Percentiles rank a stretch among this genome's conserved stretches.
Conservation (phyloP, 2,113 vertebrate species). For the Lanius collurio region DNA sequence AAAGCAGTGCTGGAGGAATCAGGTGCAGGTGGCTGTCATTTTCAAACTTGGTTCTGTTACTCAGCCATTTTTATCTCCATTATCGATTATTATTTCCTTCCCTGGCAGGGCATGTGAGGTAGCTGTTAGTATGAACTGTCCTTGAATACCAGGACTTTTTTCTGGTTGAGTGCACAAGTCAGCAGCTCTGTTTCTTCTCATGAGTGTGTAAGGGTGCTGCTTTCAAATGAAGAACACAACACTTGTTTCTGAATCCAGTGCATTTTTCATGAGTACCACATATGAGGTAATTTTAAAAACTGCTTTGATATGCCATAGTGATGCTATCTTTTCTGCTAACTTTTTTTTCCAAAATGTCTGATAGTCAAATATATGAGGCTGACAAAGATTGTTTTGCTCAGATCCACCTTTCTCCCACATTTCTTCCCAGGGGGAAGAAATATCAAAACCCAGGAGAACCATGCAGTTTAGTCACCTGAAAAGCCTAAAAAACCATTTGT, state of each 20-base stretch:
- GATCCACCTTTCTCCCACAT: neutral
- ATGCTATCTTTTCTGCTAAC: neutral
- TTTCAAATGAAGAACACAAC: neutral
- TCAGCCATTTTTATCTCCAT: neutral
- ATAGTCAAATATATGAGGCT: neutral
- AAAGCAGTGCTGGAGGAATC: neutral
- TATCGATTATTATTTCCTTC: neutral
- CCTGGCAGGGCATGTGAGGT: neutral
- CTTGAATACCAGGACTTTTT: neutral
- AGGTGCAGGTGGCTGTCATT: neutral
- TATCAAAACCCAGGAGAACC: neutral
- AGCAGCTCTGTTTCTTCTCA: fast-evolving
- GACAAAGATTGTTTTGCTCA: neutral
- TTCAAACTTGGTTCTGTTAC: neutral
- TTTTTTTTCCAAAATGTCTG: neutral
- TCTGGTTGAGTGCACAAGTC: neutral
- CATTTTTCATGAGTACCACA: fast-evolving
- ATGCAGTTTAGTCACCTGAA: neutral
- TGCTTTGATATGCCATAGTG: neutral
- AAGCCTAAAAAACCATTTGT: neutral
- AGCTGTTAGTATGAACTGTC: neutral
- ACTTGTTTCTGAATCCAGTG: neutral
- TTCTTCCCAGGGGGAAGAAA: neutral
- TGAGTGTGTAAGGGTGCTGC: neutral
- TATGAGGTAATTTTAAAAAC: neutral